Evolutionary conservation across 2,888 invertebrate genomes (phyloP).

Genomic region (Vandiemenella viatica): DNA sequence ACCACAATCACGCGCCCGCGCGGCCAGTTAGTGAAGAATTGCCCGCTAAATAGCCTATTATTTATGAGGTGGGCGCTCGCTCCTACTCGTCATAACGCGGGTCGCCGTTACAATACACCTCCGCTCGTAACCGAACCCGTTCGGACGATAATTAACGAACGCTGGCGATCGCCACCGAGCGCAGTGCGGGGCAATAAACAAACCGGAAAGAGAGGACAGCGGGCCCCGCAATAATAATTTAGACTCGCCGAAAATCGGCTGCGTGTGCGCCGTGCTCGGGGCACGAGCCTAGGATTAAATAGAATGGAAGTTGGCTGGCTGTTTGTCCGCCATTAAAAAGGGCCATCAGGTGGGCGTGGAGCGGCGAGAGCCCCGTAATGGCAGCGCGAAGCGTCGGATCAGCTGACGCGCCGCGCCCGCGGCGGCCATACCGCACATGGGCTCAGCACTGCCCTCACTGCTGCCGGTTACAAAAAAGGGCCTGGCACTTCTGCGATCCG

Average conservation of each 20-base stretch:
- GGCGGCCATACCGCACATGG: too few species aligned
- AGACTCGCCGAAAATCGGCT: too few species aligned
- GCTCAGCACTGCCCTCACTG: too few species aligned
- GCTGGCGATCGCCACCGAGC: background rate
- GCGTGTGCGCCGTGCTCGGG: background rate
- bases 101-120: conserved; percentile 1
- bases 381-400: too few species aligned
- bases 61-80: conserved; percentile 9
- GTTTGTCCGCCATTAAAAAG: background rate
- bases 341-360: background rate
- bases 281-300: background rate
- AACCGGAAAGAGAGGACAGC: background rate
- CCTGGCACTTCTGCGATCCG: too few species aligned
- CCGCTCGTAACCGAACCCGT: background rate
- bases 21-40: conserved; percentile 10
- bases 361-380: too few species aligned
- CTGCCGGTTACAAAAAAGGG: too few species aligned
- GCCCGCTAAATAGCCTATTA: conserved; percentile 10
- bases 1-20: background rate
- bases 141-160: conserved; percentile 3
- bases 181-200: background rate
- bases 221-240: background rate
- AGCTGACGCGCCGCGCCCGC: too few species aligned
- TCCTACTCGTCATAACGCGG: conserved; percentile 7
- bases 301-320: background rate